Evolutionary conservation across 2,113 vertebrate genomes (phyloP).

Genomic region (Stictonetta naevosa): DNA sequence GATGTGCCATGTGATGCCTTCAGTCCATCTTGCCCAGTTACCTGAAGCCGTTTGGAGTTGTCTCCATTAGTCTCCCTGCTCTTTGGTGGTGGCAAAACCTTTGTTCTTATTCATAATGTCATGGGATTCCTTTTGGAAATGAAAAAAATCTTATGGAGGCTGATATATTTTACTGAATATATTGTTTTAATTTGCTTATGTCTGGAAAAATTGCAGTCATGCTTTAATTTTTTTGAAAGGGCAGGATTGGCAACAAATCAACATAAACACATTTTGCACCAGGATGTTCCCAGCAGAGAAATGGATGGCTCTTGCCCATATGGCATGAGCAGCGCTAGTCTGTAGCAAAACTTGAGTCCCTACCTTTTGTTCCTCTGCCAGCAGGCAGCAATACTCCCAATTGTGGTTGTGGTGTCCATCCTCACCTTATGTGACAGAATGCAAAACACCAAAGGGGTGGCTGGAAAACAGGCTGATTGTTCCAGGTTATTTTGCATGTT

Average conservation of each 20-base stretch:
- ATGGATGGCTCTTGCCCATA: neutral
- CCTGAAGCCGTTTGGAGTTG: neutral
- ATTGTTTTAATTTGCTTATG: neutral
- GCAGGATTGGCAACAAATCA: neutral
- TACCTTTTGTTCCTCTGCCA: neutral
- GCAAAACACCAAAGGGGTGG: neutral
- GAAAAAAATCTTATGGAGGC: fast-evolving
- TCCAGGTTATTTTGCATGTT: neutral
- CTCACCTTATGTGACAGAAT: neutral
- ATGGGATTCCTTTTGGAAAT: neutral
- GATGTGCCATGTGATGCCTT: neutral
- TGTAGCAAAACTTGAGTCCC: neutral
- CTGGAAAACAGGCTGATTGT: neutral
- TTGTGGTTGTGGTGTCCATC: fast-evolving
- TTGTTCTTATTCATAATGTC: neutral
- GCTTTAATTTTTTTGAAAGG: neutral
- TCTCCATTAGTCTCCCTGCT: neutral
- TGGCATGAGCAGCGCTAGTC: neutral
- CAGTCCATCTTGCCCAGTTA: neutral
- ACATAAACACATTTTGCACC: neutral
- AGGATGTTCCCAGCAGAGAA: neutral
- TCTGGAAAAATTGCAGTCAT: fast-evolving
- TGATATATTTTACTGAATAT: neutral
- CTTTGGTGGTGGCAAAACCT: neutral
- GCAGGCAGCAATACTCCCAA: neutral